Conservation (phyloP, 1,140 invertebrate species). For the Halyomorpha halys region DNA sequence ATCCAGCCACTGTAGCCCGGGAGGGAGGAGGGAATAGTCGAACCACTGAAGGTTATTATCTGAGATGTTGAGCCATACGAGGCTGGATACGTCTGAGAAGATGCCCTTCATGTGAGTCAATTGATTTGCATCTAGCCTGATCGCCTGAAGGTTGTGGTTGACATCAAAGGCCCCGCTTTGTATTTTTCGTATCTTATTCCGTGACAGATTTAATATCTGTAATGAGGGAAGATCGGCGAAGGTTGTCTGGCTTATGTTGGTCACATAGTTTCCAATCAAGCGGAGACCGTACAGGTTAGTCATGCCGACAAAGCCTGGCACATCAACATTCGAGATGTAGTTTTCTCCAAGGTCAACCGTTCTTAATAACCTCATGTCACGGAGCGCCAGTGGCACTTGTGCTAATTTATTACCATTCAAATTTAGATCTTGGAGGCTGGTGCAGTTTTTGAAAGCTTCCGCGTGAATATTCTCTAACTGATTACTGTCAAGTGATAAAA, state of each 20-base stretch:
- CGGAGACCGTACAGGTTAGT: conserved; percentile 68
- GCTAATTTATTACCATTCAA: conserved; percentile 68
- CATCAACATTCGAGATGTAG: conserved; percentile 59
- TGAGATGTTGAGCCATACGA: conserved; percentile 83
- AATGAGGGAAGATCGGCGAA: conserved; percentile 71
- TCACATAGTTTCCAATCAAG: conserved; percentile 76
- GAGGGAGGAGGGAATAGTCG: conserved; percentile 76
- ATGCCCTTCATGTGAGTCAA: conserved; percentile 73
- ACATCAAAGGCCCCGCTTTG: conserved; percentile 73
- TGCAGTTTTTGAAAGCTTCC: conserved; percentile 72
- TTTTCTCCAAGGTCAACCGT: conserved; percentile 75
- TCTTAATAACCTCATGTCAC: conserved; percentile 60
- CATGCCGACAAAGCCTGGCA: conserved; percentile 70
- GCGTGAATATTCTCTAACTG: conserved; percentile 59
- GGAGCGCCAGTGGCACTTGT: conserved; percentile 59
- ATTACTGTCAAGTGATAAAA: conserved; percentile 72
- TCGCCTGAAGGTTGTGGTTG: conserved; percentile 68
- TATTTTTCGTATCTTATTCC: conserved; percentile 68
- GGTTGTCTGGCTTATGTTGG: conserved; percentile 69
- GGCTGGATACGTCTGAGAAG: conserved; percentile 67
- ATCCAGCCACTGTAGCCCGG: conserved; percentile 75
- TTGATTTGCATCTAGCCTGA: conserved; percentile 75
- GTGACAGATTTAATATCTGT: conserved; percentile 78
- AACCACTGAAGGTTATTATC: conserved; percentile 84
- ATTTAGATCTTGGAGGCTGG: conserved; percentile 65